Percentiles rank a stretch among this genome's conserved stretches.
Conservation (phyloP, 2,888 invertebrate genomes). For the Acrocyrtus sp. region DNA sequence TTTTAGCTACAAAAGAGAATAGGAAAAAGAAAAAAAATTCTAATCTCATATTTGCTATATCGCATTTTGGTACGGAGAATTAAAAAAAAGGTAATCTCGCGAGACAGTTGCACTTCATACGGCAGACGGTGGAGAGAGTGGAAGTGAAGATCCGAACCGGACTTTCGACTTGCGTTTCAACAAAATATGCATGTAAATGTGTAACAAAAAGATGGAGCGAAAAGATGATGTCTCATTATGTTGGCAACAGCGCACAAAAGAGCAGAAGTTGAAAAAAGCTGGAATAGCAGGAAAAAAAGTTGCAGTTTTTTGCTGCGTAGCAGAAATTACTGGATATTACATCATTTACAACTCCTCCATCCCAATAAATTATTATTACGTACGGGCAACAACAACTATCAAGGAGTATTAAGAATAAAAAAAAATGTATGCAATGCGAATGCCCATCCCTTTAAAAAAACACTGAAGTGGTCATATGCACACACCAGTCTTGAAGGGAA, state of each 20-base stretch:
- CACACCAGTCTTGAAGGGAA: not conserved
- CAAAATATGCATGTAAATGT: not conserved
- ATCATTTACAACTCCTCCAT: constrained; percentile 22
- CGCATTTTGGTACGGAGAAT: too few species aligned
- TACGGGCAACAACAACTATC: not conserved
- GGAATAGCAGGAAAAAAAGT: not conserved
- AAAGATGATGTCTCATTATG: constrained; percentile 25
- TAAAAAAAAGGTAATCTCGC: too few species aligned
- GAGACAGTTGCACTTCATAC: too few species aligned
- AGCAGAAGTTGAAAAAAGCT: constrained; percentile 4
- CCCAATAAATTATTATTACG: constrained; percentile 26
- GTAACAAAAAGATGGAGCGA: not conserved
- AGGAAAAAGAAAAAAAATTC: too few species aligned
- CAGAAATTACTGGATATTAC: constrained; percentile 44
- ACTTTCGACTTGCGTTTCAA: too few species aligned
- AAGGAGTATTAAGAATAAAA: not conserved
- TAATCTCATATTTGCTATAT: too few species aligned
- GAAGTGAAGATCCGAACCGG: too few species aligned
- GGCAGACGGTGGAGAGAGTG: too few species aligned
- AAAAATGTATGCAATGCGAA: too few species aligned
- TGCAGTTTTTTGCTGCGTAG: constrained; percentile 14
- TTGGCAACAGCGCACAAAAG: constrained; percentile 8
- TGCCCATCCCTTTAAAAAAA: constrained; percentile 4
- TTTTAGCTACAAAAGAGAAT: too few species aligned
- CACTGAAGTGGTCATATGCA: too few species aligned